Base-by-base conservation (phyloP, 1,140 invertebrate species). In the Drosophila equinoxialis region DNA sequence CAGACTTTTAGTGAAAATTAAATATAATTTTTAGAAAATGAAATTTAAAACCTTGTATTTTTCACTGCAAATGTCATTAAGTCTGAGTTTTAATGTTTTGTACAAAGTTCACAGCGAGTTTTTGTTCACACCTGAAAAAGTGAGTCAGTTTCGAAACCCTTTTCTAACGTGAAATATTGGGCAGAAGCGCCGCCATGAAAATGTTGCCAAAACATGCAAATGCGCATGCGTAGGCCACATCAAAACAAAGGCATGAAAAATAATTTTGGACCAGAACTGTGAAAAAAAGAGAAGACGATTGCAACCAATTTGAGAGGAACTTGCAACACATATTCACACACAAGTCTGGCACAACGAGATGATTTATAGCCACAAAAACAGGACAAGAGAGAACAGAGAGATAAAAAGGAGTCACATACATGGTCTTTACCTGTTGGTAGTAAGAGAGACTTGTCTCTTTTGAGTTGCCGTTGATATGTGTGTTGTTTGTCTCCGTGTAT, bases 191-290 rank as follows among this genome's bases (percentile, higher is more conserved):
- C 35, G 71, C 61, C 60, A 55, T 65, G 65, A 77, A 78, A 84
- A 79, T 81, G 81, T 76, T 65, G 54, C 37, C 30, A 42, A 64
- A 71, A 74, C 73, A 90, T 89, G 84, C 83, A 83, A 87, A 81
- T 76, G 66, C 74, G 82, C 83, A 77, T 86, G 83, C 79, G 79
- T 73, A 69, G 63, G 65, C 41, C 58, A 59, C 73, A 66, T 68
- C 68, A 68, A 54, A 69, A 66, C 42, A 35, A 60, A 71, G 26
- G 33, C 55, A 45, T 45, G 72, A 76, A 68, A 51, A 64, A 61
- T 13, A 30, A 30, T 3, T 30, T 51, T 20, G 8, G 45, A 14
- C 45, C 45, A 17, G 17, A 48, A 48, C 11, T 42, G 41, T 17
- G 45, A n/a, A 17, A 48, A 20, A 30, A 11, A 37, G 14, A 59